These are phyloP conservation scores for Epinotia demarniana DNA, from an alignment of 2,888 invertebrate genomes.

Conservation along the genomic window DNA sequence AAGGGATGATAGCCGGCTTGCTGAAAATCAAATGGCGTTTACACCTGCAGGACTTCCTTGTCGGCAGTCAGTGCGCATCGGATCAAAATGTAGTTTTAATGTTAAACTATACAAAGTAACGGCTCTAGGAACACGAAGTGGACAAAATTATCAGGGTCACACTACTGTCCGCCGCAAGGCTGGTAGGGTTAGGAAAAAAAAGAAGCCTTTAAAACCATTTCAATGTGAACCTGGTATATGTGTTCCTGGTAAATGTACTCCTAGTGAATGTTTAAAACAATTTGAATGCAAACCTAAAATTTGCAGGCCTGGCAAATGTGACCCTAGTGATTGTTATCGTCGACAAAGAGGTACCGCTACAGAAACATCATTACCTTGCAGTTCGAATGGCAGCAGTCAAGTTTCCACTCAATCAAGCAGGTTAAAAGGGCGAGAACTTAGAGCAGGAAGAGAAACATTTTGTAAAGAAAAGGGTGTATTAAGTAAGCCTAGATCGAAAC, in stretches of 20 bases:
- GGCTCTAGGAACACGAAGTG: not conserved
- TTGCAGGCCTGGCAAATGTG: not conserved
- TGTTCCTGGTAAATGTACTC: not conserved
- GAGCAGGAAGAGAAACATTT: conserved; percentile 2
- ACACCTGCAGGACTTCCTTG: not conserved
- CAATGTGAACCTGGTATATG: conserved; percentile 10
- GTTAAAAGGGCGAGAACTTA: not conserved
- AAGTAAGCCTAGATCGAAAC: not conserved
- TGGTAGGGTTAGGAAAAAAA: not conserved
- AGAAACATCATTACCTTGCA: not conserved
- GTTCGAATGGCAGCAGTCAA: not conserved
- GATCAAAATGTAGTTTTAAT: conserved; percentile 10
- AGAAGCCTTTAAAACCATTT: not conserved
- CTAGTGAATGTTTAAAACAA: conserved; percentile 9
- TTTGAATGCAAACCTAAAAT: too few relatives aligned
- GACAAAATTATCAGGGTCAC: not conserved
- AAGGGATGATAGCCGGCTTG: too few relatives aligned
- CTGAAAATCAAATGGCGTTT: not conserved
- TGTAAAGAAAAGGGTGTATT: conserved; percentile 2
- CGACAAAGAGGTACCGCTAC: not conserved
- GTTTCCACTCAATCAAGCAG: conserved; percentile 1
- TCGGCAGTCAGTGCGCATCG: not conserved
- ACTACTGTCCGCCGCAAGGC: not conserved
- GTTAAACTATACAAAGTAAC: not conserved
- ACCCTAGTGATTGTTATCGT: conserved; percentile 6